Evolutionary conservation across 1,140 invertebrate genomes (phyloP), one percentile per base, ranked within the genome.

Genomic region (Ceratina calcarata): DNA sequence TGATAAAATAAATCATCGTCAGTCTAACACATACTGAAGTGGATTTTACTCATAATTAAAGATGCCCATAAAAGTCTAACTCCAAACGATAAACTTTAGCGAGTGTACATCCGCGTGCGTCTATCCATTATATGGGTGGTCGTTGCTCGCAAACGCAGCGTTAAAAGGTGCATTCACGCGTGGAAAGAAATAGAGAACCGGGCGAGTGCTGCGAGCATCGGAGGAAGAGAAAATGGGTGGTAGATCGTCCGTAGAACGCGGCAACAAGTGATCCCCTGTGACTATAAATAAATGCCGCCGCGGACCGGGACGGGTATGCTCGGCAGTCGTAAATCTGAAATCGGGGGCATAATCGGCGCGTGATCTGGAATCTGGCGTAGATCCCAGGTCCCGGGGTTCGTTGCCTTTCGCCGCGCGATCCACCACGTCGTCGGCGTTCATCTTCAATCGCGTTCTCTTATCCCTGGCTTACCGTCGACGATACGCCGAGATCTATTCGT

Each of bases 261-360:
- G 60, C 61, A 60, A 79, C 70, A 72, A 83, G 74, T 73, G 84
- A 88, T 88, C 88, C 87, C 53, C 37, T 49, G 70, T 78, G 79
- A 86, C 86, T 87, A 89, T 89, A 89, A 89, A 89, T 89, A 89
- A 89, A 86, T 86, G 82, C 75, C 80, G 82, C 81, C 37, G 37
- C 37, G 37, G 37, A 45, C 37, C 15, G 8, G 82, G 7, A 72
- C 45, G 51, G 73, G 74, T 81, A 78, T 77, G 72, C 66, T 72
- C 12, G 88, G 6, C 37, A 45, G 73, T 83, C 84, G 85, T 89
- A 89, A 89, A 89, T 89, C 84, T 87, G 60, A 58, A 75, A 85
- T 84, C 84, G 77, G 75, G 37, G 75, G 85, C 86, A 87, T 89
- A 89, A 89, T 89, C 87, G 83, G 58, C 74, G 76, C 61, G 79